Base-by-base conservation (phyloP, 2,113 vertebrate genomes). In the Dendropsophus ebraccatus region DNA sequence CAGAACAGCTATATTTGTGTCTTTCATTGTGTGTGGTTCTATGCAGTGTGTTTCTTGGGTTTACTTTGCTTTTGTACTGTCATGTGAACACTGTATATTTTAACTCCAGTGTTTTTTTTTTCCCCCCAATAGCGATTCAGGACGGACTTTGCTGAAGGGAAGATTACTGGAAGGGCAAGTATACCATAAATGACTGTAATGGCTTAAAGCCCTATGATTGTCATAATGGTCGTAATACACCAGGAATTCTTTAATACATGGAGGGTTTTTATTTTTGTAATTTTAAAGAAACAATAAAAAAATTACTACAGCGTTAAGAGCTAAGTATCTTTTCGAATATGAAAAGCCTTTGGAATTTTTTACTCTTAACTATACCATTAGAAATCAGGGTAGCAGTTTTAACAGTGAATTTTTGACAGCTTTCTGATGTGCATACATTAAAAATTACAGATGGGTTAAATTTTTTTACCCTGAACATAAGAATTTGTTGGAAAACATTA, bases 121-220 rank as follows among this genome's bases (percentile, higher is more conserved):
- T 90, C 85, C 88, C 88, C 90, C 91, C 32, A 94, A 54, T 50
- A 99, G 98, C 95, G 98, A 92, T 99, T 98, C 94, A 95, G 98
- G 91, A 99, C 98, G 86, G 98, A 99, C 90, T 99, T 99, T 94
- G 95, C 98, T 41, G 98, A 99, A 90, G 98, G 98, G 78, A 99
- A 99, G 92, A 99, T 99, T 91, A 99, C 97, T 88, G 98, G 98
- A 93, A 96, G 97, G 92, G 98, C 96, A 90, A 96, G 96, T 96
- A 88, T 91, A 88, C 89, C 14, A n/a, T 65, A 17, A 28, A 25
- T 16, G 49, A 35, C 14, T 4, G 30, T 4, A 16, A 23, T 32
- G 50, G 28, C 74, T 25, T 21, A 25, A 16, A n/a, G 14, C 11
- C 4, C 2, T 30, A 67, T 14, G 14, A 41, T 41, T 67, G 56